phyloP scores from a whole-genome alignment of 2,888 invertebrate species.

The Acheta domesticus region DNA sequence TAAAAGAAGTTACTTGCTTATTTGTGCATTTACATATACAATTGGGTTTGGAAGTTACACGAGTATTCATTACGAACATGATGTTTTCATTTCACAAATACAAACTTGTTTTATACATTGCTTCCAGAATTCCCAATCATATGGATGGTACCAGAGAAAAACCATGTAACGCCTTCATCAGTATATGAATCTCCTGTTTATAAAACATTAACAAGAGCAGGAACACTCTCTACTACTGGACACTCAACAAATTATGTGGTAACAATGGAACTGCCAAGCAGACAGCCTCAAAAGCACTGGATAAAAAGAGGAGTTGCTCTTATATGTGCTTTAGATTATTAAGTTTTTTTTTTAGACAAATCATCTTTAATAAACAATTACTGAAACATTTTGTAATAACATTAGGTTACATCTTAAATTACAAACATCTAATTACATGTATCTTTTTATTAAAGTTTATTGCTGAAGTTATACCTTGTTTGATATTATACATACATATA shows the following conservation, averaged over 20 bases:
- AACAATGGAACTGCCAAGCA: slow-evolving; percentile 58
- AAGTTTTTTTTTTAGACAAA: slow-evolving; percentile 34
- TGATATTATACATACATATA: too few relatives aligned
- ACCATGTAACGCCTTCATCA: slow-evolving; percentile 51
- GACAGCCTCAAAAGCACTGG: slow-evolving; percentile 57
- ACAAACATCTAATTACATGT: too few relatives aligned
- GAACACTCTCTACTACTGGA: slow-evolving; percentile 63
- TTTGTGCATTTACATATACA: too few relatives aligned
- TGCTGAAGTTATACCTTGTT: not conserved
- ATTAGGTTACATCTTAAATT: too few relatives aligned
- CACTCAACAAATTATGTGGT: slow-evolving; percentile 68
- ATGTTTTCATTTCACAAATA: too few relatives aligned
- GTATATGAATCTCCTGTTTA: slow-evolving; percentile 62
- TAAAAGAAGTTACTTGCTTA: too few relatives aligned
- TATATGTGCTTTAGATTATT: slow-evolving; percentile 55
- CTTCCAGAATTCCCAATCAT: slow-evolving; percentile 64
- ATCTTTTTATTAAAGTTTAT: not conserved
- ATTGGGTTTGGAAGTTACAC: too few relatives aligned
- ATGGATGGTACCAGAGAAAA: slow-evolving; percentile 65
- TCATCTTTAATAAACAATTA: too few relatives aligned
- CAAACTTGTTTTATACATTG: too few relatives aligned
- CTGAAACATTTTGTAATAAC: too few relatives aligned
- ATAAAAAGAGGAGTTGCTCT: slow-evolving; percentile 60
- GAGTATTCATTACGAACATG: too few relatives aligned
- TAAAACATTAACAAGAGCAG: slow-evolving; percentile 62